phyloP scores from a whole-genome alignment of 2,888 invertebrate genomes.

The Labia minor region DNA sequence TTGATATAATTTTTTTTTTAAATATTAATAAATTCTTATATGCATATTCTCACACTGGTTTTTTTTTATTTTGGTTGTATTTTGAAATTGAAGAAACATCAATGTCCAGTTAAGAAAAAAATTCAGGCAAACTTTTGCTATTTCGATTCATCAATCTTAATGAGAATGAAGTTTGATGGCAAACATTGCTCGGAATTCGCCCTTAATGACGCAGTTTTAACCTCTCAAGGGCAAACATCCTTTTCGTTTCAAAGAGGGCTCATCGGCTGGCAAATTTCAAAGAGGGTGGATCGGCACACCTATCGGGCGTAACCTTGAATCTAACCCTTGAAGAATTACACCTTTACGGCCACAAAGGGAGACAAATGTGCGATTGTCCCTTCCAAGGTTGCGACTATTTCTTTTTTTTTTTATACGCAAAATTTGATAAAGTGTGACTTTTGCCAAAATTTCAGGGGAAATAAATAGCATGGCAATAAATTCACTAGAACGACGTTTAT shows the following conservation, averaged over 20 bases:
- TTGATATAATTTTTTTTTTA: too few relatives aligned
- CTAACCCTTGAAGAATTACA: conserved; percentile 7
- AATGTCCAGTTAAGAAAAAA: too few relatives aligned
- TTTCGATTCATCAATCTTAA: too few relatives aligned
- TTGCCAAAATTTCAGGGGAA: too few relatives aligned
- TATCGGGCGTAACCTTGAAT: background rate
- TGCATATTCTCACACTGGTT: too few relatives aligned
- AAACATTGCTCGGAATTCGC: background rate
- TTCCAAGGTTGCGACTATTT: background rate
- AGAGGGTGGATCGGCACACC: background rate
- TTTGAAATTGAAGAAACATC: too few relatives aligned
- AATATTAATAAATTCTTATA: too few relatives aligned
- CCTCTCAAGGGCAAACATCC: background rate
- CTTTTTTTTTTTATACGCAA: background rate
- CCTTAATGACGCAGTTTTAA: background rate
- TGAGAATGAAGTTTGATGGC: too few relatives aligned
- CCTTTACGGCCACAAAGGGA: background rate
- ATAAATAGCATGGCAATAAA: too few relatives aligned
- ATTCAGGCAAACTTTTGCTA: too few relatives aligned
- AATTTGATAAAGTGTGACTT: background rate
- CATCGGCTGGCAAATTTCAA: background rate
- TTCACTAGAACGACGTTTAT: too few relatives aligned
- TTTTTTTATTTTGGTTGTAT: too few relatives aligned
- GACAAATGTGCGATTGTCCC: background rate
- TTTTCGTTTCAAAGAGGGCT: background rate